Conservation (phyloP, 2,113 vertebrate species). For the Triplophysa siluroides region DNA sequence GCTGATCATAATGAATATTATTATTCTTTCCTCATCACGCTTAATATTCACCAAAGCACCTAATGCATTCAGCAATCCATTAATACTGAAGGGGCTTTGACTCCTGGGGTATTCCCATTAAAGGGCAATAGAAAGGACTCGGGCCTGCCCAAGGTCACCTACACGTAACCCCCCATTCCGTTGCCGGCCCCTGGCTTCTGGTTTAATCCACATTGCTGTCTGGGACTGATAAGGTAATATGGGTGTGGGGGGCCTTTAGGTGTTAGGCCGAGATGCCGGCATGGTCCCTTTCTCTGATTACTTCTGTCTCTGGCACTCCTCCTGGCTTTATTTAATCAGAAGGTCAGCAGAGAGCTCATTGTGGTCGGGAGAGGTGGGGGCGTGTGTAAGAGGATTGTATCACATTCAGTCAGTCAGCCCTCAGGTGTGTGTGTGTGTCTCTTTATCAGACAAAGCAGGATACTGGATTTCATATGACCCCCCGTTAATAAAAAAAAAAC, state of each 20-base stretch:
- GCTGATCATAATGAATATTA: constrained; percentile 52
- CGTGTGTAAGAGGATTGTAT: constrained; percentile 26
- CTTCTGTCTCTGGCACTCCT: constrained; percentile 48
- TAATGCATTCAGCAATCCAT: constrained; percentile 56
- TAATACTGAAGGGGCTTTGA: constrained; percentile 35
- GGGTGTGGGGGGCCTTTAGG: constrained; percentile 48
- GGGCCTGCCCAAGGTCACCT: constrained; percentile 60
- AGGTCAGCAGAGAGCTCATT: constrained; percentile 49
- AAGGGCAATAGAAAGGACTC: background rate
- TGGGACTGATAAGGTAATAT: constrained; percentile 63
- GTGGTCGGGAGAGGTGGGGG: constrained; percentile 45
- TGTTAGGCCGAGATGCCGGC: constrained; percentile 41
- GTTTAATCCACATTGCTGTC: constrained; percentile 61
- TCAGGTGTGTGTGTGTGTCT: constrained; percentile 1
- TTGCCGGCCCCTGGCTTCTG: constrained; percentile 36
- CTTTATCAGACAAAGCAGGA: constrained; percentile 30
- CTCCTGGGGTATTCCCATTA: constrained; percentile 33
- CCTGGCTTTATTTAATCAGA: constrained; percentile 59
- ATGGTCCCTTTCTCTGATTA: constrained; percentile 49
- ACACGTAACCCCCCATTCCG: constrained; percentile 3
- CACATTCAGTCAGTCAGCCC: constrained; percentile 36
- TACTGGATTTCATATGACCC: constrained; percentile 14
- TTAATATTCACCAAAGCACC: constrained; percentile 48
- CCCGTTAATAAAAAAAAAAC: background rate
- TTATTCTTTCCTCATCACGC: constrained; percentile 49